Percentiles rank a stretch among this genome's conserved stretches.
Evolutionary conservation across 2,888 invertebrate species (phyloP).

Genomic region (Pyrgus malvae): DNA sequence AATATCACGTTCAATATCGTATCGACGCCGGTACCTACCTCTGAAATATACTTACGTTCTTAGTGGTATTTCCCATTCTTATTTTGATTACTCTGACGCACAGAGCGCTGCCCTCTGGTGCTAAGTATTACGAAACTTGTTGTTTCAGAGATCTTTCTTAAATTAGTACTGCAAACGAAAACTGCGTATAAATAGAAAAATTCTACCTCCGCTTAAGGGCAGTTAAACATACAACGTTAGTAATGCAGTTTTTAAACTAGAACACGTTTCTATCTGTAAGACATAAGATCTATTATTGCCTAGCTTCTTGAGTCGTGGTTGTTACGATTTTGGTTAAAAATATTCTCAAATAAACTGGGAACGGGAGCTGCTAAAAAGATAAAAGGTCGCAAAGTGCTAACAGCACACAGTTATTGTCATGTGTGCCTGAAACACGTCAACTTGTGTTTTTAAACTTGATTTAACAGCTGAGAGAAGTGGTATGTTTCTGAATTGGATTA

Average conservation of each 20-base stretch:
- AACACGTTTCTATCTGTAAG: not conserved
- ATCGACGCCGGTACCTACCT: not conserved
- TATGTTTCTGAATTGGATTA: no score
- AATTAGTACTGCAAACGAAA: slow-evolving; percentile 23
- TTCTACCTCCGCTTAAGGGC: slow-evolving; percentile 7
- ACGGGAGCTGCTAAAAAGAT: slow-evolving; percentile 58
- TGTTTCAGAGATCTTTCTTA: slow-evolving; percentile 24
- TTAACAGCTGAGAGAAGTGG: slow-evolving; percentile 22
- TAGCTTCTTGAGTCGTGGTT: not conserved
- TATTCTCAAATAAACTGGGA: slow-evolving; percentile 42
- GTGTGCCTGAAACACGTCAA: slow-evolving; percentile 27
- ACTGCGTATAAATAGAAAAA: slow-evolving; percentile 13
- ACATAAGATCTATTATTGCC: slow-evolving; percentile 18
- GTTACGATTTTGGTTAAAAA: slow-evolving; percentile 24
- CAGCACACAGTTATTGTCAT: slow-evolving; percentile 52
- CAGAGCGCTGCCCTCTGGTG: slow-evolving; percentile 7
- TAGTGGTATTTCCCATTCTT: not conserved
- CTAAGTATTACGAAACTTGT: slow-evolving; percentile 22
- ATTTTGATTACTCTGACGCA: not conserved
- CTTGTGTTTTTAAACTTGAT: slow-evolving; percentile 30
- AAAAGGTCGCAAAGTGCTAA: slow-evolving; percentile 58
- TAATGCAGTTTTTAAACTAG: not conserved
- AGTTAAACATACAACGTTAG: slow-evolving; percentile 5
- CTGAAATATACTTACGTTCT: no score
- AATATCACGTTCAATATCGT: not conserved